phyloP scores from a whole-genome alignment of 2,888 invertebrate genomes.

The Biston stratarius region DNA sequence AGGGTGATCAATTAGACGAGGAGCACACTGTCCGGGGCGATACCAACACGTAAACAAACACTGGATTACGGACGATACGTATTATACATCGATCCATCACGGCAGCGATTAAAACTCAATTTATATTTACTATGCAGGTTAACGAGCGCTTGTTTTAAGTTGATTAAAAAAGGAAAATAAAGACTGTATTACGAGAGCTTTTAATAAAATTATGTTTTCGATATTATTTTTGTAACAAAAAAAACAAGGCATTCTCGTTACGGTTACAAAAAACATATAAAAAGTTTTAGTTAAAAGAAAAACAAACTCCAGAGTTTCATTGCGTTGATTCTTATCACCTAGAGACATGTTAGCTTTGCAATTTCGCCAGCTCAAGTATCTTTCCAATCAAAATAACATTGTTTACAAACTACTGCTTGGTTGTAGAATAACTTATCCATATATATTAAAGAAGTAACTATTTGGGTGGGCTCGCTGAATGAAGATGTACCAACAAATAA shows the following conservation, averaged over 20 bases:
- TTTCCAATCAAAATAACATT: too few relatives aligned
- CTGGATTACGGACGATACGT: slow-evolving; percentile 63
- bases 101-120: slow-evolving; percentile 42
- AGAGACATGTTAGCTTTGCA: too few relatives aligned
- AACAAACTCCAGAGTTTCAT: too few relatives aligned
- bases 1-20: slow-evolving; percentile 63
- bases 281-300: neutral
- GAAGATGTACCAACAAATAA: too few relatives aligned
- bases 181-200: neutral
- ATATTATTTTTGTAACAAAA: neutral
- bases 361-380: too few relatives aligned
- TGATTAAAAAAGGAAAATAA: slow-evolving; percentile 8
- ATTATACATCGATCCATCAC: slow-evolving; percentile 70
- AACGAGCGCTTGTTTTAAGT: slow-evolving; percentile 15
- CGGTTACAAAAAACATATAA: neutral
- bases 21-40: slow-evolving; percentile 56
- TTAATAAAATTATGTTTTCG: neutral
- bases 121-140: slow-evolving; percentile 23
- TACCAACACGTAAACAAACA: slow-evolving; percentile 70
- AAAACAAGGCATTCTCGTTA: neutral
- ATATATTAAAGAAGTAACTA: too few relatives aligned
- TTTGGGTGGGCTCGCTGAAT: too few relatives aligned
- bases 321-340: too few relatives aligned
- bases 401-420: too few relatives aligned
- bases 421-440: neutral